A percentile compares a stretch with the other conserved stretches of the same genome.
Conservation (phyloP, 2,113 vertebrate genomes). For the Serinus canaria region DNA sequence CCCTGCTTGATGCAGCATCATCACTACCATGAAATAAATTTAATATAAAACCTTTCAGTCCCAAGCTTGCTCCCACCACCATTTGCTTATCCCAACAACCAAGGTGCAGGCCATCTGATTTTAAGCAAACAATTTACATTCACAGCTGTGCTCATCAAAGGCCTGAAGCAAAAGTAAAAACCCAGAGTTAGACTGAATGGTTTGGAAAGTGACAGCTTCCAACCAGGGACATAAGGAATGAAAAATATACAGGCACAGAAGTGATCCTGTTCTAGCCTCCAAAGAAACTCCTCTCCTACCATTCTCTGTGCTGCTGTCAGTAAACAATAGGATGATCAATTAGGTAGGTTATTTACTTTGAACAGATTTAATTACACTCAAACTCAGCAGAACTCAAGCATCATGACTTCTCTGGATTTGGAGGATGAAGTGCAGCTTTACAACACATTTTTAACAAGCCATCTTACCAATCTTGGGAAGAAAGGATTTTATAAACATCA, state of each 20-base stretch:
- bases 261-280: background rate
- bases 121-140: background rate
- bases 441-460: background rate
- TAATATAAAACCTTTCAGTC: background rate
- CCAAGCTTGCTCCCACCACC: background rate
- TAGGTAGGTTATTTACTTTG: background rate
- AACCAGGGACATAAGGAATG: background rate
- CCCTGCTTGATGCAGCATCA: background rate
- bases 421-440: background rate
- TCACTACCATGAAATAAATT: background rate
- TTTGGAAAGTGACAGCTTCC: background rate
- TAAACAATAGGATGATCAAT: background rate
- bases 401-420: background rate
- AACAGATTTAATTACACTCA: background rate
- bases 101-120: background rate
- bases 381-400: background rate
- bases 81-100: background rate
- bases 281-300: background rate
- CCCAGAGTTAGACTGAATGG: background rate
- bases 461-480: background rate
- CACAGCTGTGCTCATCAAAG: background rate
- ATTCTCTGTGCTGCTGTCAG: background rate
- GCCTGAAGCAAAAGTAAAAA: background rate
- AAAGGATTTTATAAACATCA: background rate
- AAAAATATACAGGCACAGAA: background rate